These are phyloP conservation scores for Blastomussa wellsi DNA, from an alignment of 92 coral and sea anemone species.

Conservation along the genomic window DNA sequence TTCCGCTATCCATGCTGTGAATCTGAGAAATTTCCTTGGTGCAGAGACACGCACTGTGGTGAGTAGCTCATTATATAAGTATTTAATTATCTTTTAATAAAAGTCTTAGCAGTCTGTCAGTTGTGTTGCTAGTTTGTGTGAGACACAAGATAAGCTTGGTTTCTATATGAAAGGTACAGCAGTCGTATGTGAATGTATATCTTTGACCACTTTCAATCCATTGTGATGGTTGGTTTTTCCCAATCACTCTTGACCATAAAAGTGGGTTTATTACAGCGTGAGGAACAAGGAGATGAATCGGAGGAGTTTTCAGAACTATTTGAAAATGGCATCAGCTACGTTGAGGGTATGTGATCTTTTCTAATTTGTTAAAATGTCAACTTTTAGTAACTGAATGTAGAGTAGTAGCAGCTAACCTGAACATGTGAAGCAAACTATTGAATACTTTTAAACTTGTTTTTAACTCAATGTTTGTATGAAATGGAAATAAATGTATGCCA, in stretches of 20 bases:
- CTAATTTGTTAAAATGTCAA: background rate
- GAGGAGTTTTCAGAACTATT: slow-evolving; percentile 90
- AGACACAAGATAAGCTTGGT: background rate
- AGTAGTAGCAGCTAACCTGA: background rate
- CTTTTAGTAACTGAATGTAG: background rate
- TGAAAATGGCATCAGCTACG: slow-evolving; percentile 77
- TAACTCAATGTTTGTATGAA: background rate
- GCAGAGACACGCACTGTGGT: slow-evolving; percentile 94
- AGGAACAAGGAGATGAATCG: slow-evolving; percentile 96
- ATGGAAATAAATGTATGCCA: too few species aligned
- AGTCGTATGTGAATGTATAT: too few species aligned
- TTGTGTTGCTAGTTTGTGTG: background rate
- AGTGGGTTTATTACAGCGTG: slow-evolving; percentile 75
- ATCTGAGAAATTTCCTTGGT: slow-evolving; percentile 92
- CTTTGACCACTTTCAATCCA: background rate
- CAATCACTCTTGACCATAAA: too few species aligned
- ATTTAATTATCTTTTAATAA: background rate
- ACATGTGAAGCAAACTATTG: background rate
- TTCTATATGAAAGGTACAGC: background rate
- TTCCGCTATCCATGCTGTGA: slow-evolving; percentile 99
- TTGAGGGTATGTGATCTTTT: slow-evolving; percentile 70
- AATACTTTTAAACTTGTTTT: background rate
- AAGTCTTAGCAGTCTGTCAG: background rate
- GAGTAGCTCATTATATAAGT: slow-evolving; percentile 42
- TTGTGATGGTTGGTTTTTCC: background rate